Base-by-base conservation (phyloP, 2,113 vertebrate genomes). In the Prionailurus bengalensis region DNA sequence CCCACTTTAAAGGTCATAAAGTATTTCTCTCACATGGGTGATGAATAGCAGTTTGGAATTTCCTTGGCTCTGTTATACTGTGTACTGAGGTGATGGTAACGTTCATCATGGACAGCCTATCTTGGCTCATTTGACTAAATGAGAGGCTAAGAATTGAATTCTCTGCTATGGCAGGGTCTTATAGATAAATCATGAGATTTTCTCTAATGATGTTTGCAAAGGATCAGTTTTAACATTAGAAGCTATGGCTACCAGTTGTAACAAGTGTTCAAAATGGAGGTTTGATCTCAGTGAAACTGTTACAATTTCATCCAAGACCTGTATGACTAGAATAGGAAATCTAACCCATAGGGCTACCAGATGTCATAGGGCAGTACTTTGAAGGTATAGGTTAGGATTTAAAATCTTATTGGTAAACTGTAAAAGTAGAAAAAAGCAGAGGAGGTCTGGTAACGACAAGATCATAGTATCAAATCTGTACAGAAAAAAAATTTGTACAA, bases 1-100 rank as follows among this genome's bases (percentile, higher is more conserved):
- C 85, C 74, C 53, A 71, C 81, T 96, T 96, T 88, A 91, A 97
- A 97, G 97, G 96, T 96, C 97, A 95, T 95, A 93, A 97, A 95
- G 85, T 97, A 89, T 97, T 97, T 97, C 93, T 83, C 78, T 97
- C 93, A 97, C 42, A 55, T 68, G 29, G 84, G 31, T 97, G 97
- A 95, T 95, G 89, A 89, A 94, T 91, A 89, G 25, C 71, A 42
- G 68, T 78, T 94, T 96, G 95, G 95, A 90, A 97, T 98, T 97
- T 98, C 81, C 85, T 93, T 94, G 84, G 84, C 84, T 96, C 12
- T 92, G 55, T 74, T 66, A 16, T 48, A 12, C 23, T n/a, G 51
- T 93, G 53, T 79, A 76, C 89, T 89, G 95, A 97, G 82, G 83
- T 85, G 92, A 84, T 81, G 48, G 96, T 66, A 86, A 80, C 9